Evolutionary conservation across 2,888 invertebrate species (phyloP).

Genomic region (Acleris holmiana): DNA sequence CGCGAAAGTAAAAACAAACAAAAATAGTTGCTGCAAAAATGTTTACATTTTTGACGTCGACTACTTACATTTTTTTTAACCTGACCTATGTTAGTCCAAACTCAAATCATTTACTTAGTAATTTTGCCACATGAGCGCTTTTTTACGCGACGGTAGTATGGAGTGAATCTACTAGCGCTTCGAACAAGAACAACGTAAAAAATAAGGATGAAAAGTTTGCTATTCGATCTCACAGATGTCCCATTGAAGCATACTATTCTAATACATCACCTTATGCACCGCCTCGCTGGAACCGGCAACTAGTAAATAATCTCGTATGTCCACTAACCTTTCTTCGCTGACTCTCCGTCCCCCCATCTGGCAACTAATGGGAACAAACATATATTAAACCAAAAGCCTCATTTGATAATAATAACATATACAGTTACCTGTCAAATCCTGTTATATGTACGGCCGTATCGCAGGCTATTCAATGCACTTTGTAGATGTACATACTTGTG

Average conservation of each 20-base stretch:
- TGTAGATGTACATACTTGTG: neutral
- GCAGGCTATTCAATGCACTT: slow-evolving; percentile 29
- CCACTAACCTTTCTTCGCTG: slow-evolving; percentile 6
- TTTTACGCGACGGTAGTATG: too few relatives aligned
- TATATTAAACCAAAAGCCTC: slow-evolving; percentile 15
- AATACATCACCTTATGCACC: slow-evolving; percentile 9
- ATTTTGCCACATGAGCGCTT: too few relatives aligned
- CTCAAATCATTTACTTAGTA: too few relatives aligned
- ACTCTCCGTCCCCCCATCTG: neutral
- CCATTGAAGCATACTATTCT: slow-evolving; percentile 1
- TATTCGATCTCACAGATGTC: neutral
- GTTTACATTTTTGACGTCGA: too few relatives aligned
- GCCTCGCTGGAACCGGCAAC: too few relatives aligned
- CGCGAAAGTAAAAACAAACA: too few relatives aligned
- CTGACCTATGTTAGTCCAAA: too few relatives aligned
- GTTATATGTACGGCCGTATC: slow-evolving; percentile 33
- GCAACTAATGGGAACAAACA: slow-evolving; percentile 31
- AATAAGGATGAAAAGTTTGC: too few relatives aligned
- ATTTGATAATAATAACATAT: neutral
- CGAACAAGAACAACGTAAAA: too few relatives aligned
- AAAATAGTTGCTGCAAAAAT: too few relatives aligned
- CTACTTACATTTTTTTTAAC: too few relatives aligned
- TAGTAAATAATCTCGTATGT: neutral
- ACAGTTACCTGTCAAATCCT: slow-evolving; percentile 23
- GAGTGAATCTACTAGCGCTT: too few relatives aligned